A percentile compares a stretch with the other conserved stretches of the same genome.
Evolutionary conservation across 2,113 vertebrate species (phyloP).

Genomic region (Puntigrus tetrazona): DNA sequence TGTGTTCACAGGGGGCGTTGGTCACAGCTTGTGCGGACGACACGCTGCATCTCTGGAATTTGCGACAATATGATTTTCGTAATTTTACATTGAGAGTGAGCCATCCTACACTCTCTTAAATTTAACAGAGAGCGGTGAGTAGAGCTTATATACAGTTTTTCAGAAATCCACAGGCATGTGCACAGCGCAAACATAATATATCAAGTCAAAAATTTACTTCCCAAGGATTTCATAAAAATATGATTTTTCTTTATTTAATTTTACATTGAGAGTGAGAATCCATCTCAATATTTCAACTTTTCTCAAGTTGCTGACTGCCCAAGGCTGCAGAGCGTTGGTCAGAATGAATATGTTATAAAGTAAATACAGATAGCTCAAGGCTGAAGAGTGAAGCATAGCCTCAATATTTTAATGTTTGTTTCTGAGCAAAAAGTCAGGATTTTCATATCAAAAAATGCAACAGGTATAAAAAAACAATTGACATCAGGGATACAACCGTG

Average conservation of each 20-base stretch:
- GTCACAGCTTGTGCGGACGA: conserved; percentile 95
- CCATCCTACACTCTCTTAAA: conserved; percentile 94
- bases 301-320: conserved; percentile 21
- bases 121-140: conserved; percentile 96
- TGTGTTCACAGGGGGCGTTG: conserved; percentile 84
- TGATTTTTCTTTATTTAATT: neutral
- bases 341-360: conserved; percentile 33
- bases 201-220: neutral
- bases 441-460: neutral
- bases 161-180: neutral
- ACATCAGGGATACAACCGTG: no score
- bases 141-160: conserved; percentile 24
- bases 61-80: no score
- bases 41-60: conserved; percentile 96
- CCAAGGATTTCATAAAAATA: neutral
- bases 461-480: no score
- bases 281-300: conserved; percentile 3
- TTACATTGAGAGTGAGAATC: conserved; percentile 12
- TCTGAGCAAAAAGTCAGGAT: neutral
- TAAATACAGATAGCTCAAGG: conserved; percentile 24
- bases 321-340: conserved; percentile 4
- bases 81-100: no score
- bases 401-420: neutral
- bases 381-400: neutral
- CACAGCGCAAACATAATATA: neutral